These are phyloP conservation scores for Promerops cafer DNA, from an alignment of 2,113 vertebrate species.

Conservation along the genomic window DNA sequence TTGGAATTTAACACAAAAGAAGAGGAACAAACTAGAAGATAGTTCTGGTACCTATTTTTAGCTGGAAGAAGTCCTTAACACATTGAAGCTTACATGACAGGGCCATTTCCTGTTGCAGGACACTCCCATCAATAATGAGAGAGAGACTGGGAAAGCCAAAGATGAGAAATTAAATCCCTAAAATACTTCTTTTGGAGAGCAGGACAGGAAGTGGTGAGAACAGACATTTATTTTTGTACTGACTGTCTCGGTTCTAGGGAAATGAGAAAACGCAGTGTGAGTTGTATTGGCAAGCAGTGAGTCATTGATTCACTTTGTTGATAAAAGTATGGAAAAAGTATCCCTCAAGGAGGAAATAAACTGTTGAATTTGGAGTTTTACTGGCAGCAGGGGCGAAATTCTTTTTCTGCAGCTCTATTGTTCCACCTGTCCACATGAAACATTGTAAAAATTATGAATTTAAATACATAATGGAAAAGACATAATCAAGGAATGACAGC, in stretches of 20 bases:
- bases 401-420: neutral
- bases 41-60: neutral
- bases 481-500: neutral
- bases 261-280: neutral
- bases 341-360: neutral
- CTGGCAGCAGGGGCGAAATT: neutral
- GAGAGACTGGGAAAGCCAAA: neutral
- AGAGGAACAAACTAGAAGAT: neutral
- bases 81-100: neutral
- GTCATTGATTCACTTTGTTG: constrained; percentile 15
- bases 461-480: neutral
- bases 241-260: neutral
- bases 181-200: neutral
- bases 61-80: neutral
- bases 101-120: neutral
- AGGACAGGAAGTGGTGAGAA: constrained; percentile 15
- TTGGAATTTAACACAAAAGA: constrained; percentile 5
- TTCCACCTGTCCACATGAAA: neutral
- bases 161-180: neutral
- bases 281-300: constrained; percentile 20
- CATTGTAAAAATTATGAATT: neutral
- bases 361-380: neutral
- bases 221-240: constrained; percentile 21
- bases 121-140: neutral
- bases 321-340: neutral